phyloP scores from a whole-genome alignment of 2,797 vertebrate genomes.

The Melanotaenia parkinsoni region DNA sequence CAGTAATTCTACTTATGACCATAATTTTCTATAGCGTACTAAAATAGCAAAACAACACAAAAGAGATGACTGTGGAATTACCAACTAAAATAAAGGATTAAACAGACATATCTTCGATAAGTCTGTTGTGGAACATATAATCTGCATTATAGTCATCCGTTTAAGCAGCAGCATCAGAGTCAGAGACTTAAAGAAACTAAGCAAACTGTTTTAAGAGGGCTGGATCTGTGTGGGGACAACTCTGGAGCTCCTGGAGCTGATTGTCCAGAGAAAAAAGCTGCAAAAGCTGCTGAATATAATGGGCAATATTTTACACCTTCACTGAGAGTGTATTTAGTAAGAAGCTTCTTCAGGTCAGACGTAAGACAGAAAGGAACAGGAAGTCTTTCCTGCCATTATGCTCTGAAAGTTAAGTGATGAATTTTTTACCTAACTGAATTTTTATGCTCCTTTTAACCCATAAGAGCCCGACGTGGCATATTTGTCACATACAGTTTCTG shows the following conservation, averaged over 20 bases:
- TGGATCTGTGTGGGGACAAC: background rate
- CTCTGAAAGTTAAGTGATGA: too few relatives aligned
- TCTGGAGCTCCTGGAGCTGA: too few relatives aligned
- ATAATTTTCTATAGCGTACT: background rate
- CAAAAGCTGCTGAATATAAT: too few relatives aligned
- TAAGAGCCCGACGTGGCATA: too few relatives aligned
- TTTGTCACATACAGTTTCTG: too few relatives aligned
- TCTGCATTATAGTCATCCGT: background rate
- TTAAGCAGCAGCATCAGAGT: background rate
- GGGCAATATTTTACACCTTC: background rate
- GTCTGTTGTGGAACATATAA: background rate
- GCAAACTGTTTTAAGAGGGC: background rate
- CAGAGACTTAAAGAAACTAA: background rate
- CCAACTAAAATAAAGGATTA: background rate
- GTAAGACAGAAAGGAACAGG: too few relatives aligned
- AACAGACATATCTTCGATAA: background rate
- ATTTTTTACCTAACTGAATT: background rate
- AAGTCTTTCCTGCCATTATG: too few relatives aligned
- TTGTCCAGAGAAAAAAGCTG: too few relatives aligned
- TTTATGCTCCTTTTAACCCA: background rate
- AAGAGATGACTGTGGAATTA: background rate
- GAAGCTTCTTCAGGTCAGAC: background rate
- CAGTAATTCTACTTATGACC: background rate
- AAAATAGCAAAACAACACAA: background rate
- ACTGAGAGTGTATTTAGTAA: background rate